A percentile compares a stretch with the other conserved stretches of the same genome.
Evolutionary conservation across 2,113 vertebrate genomes (phyloP).

Genomic region (Ovis aries): DNA sequence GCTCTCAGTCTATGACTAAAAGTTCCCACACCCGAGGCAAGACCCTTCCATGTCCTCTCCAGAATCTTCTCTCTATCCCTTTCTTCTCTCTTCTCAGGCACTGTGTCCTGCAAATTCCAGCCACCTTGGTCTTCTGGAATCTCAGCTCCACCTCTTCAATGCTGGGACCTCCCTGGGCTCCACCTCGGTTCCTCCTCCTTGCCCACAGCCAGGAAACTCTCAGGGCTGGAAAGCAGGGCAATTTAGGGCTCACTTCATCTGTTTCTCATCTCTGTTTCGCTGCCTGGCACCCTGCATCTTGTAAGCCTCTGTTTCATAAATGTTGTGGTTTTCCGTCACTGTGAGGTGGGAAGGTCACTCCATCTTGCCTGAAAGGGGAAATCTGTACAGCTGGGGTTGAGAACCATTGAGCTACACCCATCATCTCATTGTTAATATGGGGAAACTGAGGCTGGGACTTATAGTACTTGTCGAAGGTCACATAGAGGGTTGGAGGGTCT

Average conservation of each 20-base stretch:
- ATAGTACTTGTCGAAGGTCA: background rate
- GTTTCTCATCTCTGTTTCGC: background rate
- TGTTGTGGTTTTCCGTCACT: background rate
- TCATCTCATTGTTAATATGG: background rate
- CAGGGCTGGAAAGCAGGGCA: background rate
- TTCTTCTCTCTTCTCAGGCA: background rate
- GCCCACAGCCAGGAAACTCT: background rate
- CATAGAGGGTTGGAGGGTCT: background rate
- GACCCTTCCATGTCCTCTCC: background rate
- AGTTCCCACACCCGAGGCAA: background rate
- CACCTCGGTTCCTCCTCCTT: fast-evolving
- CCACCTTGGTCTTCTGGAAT: background rate
- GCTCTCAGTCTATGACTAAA: background rate
- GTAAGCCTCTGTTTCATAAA: background rate
- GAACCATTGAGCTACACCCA: background rate
- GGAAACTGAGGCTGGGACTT: background rate
- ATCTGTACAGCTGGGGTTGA: fast-evolving
- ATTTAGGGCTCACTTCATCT: background rate
- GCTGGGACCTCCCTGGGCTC: background rate
- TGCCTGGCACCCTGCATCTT: background rate
- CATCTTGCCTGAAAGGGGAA: background rate
- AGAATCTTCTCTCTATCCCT: background rate
- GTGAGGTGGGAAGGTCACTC: background rate
- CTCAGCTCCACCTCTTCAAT: background rate
- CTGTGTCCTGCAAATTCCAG: background rate